phyloP scores from a whole-genome alignment of 2,797 vertebrate genomes.

The Poecilia picta region DNA sequence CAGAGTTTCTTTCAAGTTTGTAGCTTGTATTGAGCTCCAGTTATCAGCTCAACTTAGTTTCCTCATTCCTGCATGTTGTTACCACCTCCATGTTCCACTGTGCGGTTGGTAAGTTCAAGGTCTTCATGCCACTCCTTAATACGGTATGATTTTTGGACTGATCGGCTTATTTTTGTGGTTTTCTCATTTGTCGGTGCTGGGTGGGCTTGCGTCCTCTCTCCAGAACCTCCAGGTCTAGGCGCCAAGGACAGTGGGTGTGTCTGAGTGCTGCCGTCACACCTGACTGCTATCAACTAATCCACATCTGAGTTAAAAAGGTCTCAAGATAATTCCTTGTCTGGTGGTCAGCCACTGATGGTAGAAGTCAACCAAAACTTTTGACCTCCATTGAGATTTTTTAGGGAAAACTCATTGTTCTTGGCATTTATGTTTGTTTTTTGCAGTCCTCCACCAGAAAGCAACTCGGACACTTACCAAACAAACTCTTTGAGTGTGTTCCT shows the following conservation, averaged over 20 bases:
- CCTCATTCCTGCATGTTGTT: not conserved
- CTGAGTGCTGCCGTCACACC: too few relatives aligned
- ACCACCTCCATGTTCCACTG: not conserved
- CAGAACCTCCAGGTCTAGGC: not conserved
- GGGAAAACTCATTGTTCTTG: not conserved
- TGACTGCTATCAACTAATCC: too few relatives aligned
- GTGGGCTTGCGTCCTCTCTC: not conserved
- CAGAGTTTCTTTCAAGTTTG: not conserved
- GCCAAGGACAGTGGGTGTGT: too few relatives aligned
- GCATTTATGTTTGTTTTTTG: not conserved
- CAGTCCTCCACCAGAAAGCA: not conserved
- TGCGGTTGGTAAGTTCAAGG: too few relatives aligned
- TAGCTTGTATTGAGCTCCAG: not conserved
- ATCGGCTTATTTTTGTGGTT: not conserved
- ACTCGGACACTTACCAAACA: not conserved
- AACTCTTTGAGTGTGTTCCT: not conserved
- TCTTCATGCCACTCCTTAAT: too few relatives aligned
- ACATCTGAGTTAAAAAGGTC: not conserved
- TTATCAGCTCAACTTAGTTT: not conserved
- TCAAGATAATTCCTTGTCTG: not conserved
- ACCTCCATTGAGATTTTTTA: not conserved
- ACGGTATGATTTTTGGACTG: not conserved
- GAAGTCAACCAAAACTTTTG: not conserved
- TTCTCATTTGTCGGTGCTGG: not conserved
- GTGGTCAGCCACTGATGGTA: not conserved